phyloP scores from a whole-genome alignment of 2,113 vertebrate species.

The Solea senegalensis region DNA sequence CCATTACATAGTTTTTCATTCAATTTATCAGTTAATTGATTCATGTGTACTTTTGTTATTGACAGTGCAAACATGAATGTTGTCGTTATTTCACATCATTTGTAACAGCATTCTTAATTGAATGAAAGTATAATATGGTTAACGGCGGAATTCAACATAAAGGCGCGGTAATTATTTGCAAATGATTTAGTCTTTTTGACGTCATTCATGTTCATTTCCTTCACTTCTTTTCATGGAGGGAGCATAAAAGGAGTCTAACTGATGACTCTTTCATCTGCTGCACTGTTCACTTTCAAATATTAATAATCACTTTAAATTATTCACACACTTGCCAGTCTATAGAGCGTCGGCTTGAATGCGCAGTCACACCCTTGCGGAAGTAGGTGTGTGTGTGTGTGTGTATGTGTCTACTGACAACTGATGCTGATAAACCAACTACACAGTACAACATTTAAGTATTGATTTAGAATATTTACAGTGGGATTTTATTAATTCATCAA shows the following conservation, averaged over 20 bases:
- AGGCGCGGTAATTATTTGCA: background rate
- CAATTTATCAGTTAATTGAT: too few relatives aligned
- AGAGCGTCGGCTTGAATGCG: slow-evolving; percentile 31
- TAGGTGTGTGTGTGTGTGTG: slow-evolving; percentile 6
- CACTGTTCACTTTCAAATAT: slow-evolving; percentile 64
- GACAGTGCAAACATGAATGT: too few relatives aligned
- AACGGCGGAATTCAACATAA: too few relatives aligned
- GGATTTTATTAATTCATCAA: too few relatives aligned
- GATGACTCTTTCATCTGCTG: slow-evolving; percentile 60
- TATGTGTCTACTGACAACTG: background rate
- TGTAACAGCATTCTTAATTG: too few relatives aligned
- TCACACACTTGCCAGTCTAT: slow-evolving; percentile 39
- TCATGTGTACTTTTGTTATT: too few relatives aligned
- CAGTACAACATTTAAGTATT: too few relatives aligned
- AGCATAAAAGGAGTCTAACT: slow-evolving; percentile 33
- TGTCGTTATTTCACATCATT: too few relatives aligned
- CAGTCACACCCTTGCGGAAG: slow-evolving; percentile 14
- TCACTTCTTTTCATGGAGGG: background rate
- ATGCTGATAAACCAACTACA: too few relatives aligned
- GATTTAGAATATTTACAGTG: too few relatives aligned
- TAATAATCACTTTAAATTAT: slow-evolving; percentile 70
- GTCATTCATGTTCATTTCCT: background rate
- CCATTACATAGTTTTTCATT: too few relatives aligned
- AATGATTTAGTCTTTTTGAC: background rate
- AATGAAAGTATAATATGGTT: too few relatives aligned